These are phyloP conservation scores for Eristalis tenax DNA, from an alignment of 2,888 invertebrate species.

Conservation along the genomic window DNA sequence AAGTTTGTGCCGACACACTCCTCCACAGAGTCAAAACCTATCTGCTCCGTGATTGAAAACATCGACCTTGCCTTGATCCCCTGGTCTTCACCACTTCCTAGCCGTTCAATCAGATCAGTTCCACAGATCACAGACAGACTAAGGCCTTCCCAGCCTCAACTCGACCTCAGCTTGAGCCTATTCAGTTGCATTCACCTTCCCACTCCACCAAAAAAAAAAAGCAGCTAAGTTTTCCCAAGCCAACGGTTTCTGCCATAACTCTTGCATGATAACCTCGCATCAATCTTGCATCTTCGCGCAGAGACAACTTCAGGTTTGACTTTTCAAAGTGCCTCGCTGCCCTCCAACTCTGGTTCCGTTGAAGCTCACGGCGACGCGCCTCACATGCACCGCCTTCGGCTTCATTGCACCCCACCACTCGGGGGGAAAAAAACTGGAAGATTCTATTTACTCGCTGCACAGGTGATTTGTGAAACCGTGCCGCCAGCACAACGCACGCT, in stretches of 20 bases:
- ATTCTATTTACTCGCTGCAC: constrained; percentile 31
- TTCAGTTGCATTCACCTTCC: not conserved
- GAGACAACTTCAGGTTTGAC: not conserved
- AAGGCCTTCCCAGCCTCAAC: not conserved
- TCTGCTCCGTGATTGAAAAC: not conserved
- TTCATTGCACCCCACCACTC: not conserved
- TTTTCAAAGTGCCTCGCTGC: not conserved
- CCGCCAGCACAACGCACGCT: constrained; percentile 8
- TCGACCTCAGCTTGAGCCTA: not conserved
- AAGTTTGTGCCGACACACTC: no score
- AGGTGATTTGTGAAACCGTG: constrained; percentile 19
- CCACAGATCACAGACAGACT: not conserved
- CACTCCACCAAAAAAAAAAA: not conserved
- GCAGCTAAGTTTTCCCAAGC: not conserved
- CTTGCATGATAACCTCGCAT: not conserved
- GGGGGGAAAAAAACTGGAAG: not conserved
- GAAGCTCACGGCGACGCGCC: not conserved
- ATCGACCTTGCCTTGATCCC: not conserved
- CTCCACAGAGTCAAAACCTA: no score
- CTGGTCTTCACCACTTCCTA: not conserved
- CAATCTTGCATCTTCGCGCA: not conserved
- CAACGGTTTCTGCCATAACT: not conserved
- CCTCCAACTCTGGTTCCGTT: not conserved
- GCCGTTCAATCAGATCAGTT: not conserved
- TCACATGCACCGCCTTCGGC: constrained; percentile 1